Evolutionary conservation across 2,113 vertebrate genomes (phyloP), one percentile per base, ranked within the genome.

Genomic region (Cyanoderma ruficeps): DNA sequence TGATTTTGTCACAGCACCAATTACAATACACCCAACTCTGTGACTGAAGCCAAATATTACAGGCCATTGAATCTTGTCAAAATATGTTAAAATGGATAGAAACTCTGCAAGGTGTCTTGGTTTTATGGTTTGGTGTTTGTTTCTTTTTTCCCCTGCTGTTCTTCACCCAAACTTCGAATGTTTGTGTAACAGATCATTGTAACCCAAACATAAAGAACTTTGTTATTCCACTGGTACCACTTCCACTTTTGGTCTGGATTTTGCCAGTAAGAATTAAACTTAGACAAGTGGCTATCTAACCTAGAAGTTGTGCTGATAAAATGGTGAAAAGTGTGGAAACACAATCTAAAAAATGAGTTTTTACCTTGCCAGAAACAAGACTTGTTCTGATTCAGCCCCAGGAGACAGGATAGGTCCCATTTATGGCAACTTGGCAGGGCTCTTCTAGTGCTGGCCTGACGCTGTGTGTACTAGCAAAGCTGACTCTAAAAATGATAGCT

Each of bases 321-420:
- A 87, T 11, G 7, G 28, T 61, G n/a, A 85, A 23, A 31, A 42
- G 3, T 61, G 11, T 41, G 18, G 52, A 91, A 89, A 78, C 15
- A 35, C 42, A 89, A 42, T 27, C 41, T 84, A 31, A 84, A 84
- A 87, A 92, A 50, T 47, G 0, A 75, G 23, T 47, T 71, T 64
- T 17, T 33, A 22, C 23, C 14, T 68, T 79, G 65, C 37, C 20
- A 59, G 74, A 57, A 93, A 59, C 30, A 83, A 39, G 27, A 47
- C 30, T 77, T 57, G 20, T 18, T 89, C 49, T 57, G 56, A 75
- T 57, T 77, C 21, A 55, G 44, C 27, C 46, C 27, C 15, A 42
- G 35, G n/a, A 68, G 20, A 74, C 9, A 67, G 25, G 18, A 74
- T 49, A 16, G 1, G 1, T 49, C 28, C 1, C 0, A 47, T n/a